These are phyloP conservation scores for Ptychoptera contaminata DNA, from an alignment of 2,888 invertebrate genomes.

Conservation along the genomic window DNA sequence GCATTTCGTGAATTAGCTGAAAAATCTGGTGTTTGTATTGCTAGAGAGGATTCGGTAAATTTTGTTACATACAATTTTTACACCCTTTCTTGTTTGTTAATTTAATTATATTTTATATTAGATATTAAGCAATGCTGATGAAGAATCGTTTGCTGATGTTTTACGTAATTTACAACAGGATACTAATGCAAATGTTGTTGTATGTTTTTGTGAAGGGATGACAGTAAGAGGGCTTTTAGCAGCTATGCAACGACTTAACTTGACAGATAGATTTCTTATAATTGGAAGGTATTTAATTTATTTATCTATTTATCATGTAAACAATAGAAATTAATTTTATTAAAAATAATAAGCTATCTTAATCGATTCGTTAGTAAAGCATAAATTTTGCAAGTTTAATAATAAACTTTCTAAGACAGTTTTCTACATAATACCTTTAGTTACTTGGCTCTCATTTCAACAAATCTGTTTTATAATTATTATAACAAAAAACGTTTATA, in stretches of 20 bases:
- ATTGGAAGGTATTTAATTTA: conserved; percentile 36
- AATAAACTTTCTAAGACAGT: no score
- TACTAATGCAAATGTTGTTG: conserved; percentile 41
- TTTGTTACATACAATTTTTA: neutral
- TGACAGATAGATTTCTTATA: conserved; percentile 43
- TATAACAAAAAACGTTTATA: no score
- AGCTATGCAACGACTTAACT: conserved; percentile 40
- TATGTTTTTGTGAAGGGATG: conserved; percentile 67
- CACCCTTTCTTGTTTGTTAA: neutral
- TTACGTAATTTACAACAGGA: conserved; percentile 38
- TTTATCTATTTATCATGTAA: no score
- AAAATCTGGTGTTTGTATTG: conserved; percentile 52
- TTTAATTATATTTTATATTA: neutral
- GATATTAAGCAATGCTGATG: conserved; percentile 37
- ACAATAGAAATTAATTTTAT: no score
- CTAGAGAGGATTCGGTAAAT: conserved; percentile 43
- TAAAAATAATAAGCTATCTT: no score
- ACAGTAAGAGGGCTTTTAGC: conserved; percentile 48
- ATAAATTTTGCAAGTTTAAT: no score
- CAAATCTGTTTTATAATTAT: no score
- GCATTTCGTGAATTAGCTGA: conserved; percentile 55
- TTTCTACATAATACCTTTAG: no score
- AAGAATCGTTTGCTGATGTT: conserved; percentile 38
- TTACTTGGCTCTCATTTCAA: no score
- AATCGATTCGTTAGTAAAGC: no score